Percentiles rank a stretch among this genome's conserved stretches.
These are phyloP conservation scores for Pogoniulus pusillus DNA, from an alignment of 2,797 vertebrate species.

Conservation along the genomic window DNA sequence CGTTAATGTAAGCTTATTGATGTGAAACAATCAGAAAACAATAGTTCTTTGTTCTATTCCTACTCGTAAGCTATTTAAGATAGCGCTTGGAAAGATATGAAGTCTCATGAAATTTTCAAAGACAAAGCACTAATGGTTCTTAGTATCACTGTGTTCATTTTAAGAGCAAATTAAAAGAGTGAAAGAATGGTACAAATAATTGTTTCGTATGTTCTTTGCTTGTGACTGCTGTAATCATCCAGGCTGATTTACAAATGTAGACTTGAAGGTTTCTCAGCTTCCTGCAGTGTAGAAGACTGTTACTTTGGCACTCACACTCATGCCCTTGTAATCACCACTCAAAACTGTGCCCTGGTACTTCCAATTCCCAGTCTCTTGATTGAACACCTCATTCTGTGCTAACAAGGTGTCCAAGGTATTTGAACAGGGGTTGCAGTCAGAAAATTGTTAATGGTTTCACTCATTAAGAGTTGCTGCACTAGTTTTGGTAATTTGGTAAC, in stretches of 20 bases:
- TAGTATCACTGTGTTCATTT: conserved; percentile 75
- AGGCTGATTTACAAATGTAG: conserved; percentile 99
- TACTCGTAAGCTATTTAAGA: conserved; percentile 43
- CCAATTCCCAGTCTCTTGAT: conserved; percentile 93
- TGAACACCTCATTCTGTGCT: conserved; percentile 98
- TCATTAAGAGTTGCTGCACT: conserved; percentile 90
- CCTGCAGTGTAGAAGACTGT: conserved; percentile 95
- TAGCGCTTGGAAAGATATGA: conserved; percentile 55
- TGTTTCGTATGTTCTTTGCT: conserved; percentile 92
- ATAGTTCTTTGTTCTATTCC: conserved; percentile 41
- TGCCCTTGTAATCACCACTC: conserved; percentile 98
- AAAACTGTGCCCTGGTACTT: conserved; percentile 91
- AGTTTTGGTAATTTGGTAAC: conserved; percentile 84
- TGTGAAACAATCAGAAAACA: conserved; percentile 48
- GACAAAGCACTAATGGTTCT: conserved; percentile 69
- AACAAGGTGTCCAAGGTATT: conserved; percentile 96
- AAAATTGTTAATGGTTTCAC: conserved; percentile 90
- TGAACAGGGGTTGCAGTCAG: conserved; percentile 86
- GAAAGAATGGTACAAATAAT: conserved; percentile 89
- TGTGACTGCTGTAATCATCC: conserved; percentile 97
- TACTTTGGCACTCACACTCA: conserved; percentile 90
- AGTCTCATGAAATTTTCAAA: conserved; percentile 69
- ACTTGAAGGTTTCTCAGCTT: conserved; percentile 99
- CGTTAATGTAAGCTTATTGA: conserved; percentile 22
- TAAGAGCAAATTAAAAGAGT: conserved; percentile 82